Base-by-base conservation (phyloP, 2,797 vertebrate genomes). In the Aeoliscus strigatus region DNA sequence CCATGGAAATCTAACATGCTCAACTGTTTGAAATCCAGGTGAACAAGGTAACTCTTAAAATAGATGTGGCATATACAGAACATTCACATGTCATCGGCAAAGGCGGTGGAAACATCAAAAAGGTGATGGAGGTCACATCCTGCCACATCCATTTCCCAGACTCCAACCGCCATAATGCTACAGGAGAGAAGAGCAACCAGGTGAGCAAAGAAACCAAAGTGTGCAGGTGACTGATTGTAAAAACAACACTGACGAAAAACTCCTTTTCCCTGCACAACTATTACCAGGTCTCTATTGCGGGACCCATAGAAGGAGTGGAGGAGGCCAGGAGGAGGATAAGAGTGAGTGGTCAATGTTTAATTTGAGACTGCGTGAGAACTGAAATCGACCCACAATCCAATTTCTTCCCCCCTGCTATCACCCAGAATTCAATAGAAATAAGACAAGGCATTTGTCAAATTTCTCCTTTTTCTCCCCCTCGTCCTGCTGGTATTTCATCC, bases 121-220 rank as follows among this genome's bases (percentile, higher is more conserved):
- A 86, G 70, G 90, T 91, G 52, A 91, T 91, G 89, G 90, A 90
- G 66, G 83, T 86, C 60, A 90, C 89, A 6, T 85, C 82, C 11
- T 91, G 90, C 50, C 90, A 91, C 66, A 90, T 91, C 57, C 90
- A 91, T 56, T 90, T 90, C 61, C 89, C 90, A 0, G 90, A 91
- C 67, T 90, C 90, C 26, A 91, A 91, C 67, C 86, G 89, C 1
- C 86, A 89, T 79, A 89, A 64, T 8, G 66, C 52, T 0, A 45
- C 66, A 0, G 86, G 86, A 51, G 90, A 90, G 60, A 90, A 91
- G 68, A 91, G 89, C 81, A 91, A 90, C 75, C 90, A 91, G 86
- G 90, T 89, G 15, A 15, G 1, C 13, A 5, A 1, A 25, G 28
- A 21, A 13, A 37, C 2, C 16, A 1, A 1, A n/a, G n/a, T n/a